Percentiles rank a stretch among this genome's conserved stretches.
phyloP scores from a whole-genome alignment of 2,797 vertebrate genomes.

The Acanthis flammea region DNA sequence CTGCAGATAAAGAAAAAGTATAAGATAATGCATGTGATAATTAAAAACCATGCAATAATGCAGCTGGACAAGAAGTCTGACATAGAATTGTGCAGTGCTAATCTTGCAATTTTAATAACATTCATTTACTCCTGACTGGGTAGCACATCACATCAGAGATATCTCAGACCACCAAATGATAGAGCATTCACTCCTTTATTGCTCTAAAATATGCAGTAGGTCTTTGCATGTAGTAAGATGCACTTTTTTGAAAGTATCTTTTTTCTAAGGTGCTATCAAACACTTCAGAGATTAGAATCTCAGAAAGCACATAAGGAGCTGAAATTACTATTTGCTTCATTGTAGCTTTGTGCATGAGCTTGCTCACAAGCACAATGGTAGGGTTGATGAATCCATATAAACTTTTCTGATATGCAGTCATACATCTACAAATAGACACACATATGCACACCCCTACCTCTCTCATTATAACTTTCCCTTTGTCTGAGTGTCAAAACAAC shows the following conservation, averaged over 20 bases:
- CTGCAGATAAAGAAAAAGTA: background rate
- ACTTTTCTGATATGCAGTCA: background rate
- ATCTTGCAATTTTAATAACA: constrained; percentile 2
- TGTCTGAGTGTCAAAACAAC: background rate
- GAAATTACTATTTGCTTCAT: background rate
- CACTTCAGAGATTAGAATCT: background rate
- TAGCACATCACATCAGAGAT: background rate
- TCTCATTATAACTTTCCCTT: background rate
- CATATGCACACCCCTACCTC: background rate
- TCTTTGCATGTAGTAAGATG: background rate
- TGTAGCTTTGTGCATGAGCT: background rate
- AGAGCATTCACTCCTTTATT: background rate
- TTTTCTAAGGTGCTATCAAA: background rate
- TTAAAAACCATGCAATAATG: background rate
- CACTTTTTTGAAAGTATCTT: background rate
- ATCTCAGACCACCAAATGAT: background rate
- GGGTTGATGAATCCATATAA: background rate
- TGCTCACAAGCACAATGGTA: background rate
- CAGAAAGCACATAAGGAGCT: background rate
- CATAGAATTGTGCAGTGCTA: background rate
- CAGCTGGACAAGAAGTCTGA: background rate
- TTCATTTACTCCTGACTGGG: background rate
- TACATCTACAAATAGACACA: background rate
- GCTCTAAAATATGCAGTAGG: background rate
- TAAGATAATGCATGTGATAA: background rate